phyloP scores from a whole-genome alignment of 2,888 invertebrate genomes.

The Blastobasis lacticolella region DNA sequence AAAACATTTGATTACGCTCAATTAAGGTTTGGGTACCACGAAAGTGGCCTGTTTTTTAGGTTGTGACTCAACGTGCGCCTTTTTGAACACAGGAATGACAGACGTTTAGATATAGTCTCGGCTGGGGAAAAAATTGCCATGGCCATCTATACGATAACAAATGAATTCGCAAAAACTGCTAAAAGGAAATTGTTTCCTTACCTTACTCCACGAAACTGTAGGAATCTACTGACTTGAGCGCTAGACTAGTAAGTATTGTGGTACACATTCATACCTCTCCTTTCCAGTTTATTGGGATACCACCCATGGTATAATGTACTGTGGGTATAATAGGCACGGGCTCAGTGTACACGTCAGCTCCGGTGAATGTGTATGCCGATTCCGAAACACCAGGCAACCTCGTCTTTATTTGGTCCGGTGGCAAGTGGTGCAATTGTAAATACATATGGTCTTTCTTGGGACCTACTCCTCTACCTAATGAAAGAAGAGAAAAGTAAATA shows the following conservation, averaged over 20 bases:
- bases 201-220: not conserved
- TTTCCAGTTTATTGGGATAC: conserved; percentile 96
- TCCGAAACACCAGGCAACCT: conserved; percentile 96
- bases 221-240: not conserved
- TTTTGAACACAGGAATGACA: no score
- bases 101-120: no score
- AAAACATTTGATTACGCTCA: no score
- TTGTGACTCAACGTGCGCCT: no score
- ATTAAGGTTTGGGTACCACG: no score
- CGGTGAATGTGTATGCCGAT: conserved; percentile 98
- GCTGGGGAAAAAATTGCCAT: no score
- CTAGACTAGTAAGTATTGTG: not conserved
- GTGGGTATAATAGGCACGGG: conserved; percentile 98
- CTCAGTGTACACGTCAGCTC: conserved; percentile 95
- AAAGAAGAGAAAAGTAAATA: no score
- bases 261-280: conserved; percentile 77
- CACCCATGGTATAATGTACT: conserved; percentile 99
- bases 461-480: conserved; percentile 88
- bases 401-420: conserved; percentile 86
- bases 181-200: no score
- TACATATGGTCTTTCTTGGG: conserved; percentile 96
- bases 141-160: no score
- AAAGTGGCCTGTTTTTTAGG: no score
- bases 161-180: no score
- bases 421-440: conserved; percentile 95